Evolutionary conservation across 1,140 invertebrate genomes (phyloP), one percentile per base, ranked within the genome.

Genomic region (Halesus radiatus): DNA sequence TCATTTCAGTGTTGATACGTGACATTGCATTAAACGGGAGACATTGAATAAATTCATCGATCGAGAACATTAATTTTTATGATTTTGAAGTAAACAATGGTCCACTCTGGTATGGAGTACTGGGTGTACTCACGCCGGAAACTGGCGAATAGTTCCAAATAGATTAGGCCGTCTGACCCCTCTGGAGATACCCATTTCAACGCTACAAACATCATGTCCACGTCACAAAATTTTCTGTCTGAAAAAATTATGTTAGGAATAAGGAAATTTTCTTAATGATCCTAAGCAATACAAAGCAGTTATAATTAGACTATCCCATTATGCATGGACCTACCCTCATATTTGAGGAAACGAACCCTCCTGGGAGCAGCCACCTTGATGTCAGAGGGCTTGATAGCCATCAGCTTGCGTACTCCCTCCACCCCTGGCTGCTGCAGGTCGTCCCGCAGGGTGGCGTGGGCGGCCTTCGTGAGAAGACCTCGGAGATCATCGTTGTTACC

Each of bases 141-240:
- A 32, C 88, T 86, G 3, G 88, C 88, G 81, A 89, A 89, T 82
- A 89, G 88, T 84, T 89, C 88, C 15, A 88, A 85, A 81, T 88
- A 89, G 68, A 89, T 85, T 23, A 89, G 82, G 13, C 85, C 85
- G 7, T 89, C 88, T 22, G 85, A 84, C 26, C 81, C 84, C 64
- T 89, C 86, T 22, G 87, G 86, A 22, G 87, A 86, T 29, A 83
- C 86, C 88, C 88, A 89, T 80, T 89, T 89, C n/a, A 89, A 82
- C 10, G 88, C 88, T 60, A 89, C 76, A 76, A 89, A 89, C 18
- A 87, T 87, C 88, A 89, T 89, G 75, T 89, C 88, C 16, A 89
- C 86, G 76, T 89, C 88, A 80, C 88, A 89, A 80, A 85, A 89
- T 82, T 87, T 89, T 81, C 88, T 89, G 83, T 89, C 88, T 89